These are phyloP conservation scores for Sesia apiformis DNA, from an alignment of 2,888 invertebrate genomes.

Conservation along the genomic window DNA sequence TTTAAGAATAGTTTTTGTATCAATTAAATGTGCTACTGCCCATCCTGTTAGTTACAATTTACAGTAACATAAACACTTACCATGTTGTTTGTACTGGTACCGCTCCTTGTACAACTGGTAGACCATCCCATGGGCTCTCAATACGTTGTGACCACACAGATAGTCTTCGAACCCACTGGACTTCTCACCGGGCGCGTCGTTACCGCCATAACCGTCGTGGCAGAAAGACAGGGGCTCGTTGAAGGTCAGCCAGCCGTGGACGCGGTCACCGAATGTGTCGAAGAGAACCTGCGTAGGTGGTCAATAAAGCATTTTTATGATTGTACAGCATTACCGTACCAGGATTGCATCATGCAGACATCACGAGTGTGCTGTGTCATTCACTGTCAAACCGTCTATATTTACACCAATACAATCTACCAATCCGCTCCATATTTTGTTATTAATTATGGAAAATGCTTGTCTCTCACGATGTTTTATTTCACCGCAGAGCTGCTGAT, in stretches of 20 bases:
- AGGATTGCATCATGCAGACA: no score
- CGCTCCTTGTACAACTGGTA: constrained; percentile 73
- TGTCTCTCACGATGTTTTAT: no score
- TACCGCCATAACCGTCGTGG: constrained; percentile 59
- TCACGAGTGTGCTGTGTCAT: no score
- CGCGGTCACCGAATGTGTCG: constrained; percentile 56
- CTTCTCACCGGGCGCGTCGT: constrained; percentile 60
- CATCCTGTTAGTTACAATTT: no score
- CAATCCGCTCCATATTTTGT: no score
- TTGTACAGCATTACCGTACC: no score
- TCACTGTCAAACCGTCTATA: no score
- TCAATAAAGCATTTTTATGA: no score
- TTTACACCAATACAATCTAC: not conserved
- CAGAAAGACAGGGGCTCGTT: constrained; percentile 76
- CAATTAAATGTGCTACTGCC: no score
- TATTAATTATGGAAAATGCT: no score
- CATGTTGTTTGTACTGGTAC: constrained; percentile 29
- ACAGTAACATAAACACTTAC: constrained; percentile 3
- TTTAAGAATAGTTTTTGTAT: no score
- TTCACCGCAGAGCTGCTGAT: no score
- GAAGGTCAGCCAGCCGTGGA: constrained; percentile 76
- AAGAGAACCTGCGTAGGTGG: constrained; percentile 49
- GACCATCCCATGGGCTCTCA: constrained; percentile 78
- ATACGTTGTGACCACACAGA: constrained; percentile 75
- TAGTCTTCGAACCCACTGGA: constrained; percentile 76